Base-by-base conservation (phyloP, 2,888 invertebrate genomes). In the Timandra comae region DNA sequence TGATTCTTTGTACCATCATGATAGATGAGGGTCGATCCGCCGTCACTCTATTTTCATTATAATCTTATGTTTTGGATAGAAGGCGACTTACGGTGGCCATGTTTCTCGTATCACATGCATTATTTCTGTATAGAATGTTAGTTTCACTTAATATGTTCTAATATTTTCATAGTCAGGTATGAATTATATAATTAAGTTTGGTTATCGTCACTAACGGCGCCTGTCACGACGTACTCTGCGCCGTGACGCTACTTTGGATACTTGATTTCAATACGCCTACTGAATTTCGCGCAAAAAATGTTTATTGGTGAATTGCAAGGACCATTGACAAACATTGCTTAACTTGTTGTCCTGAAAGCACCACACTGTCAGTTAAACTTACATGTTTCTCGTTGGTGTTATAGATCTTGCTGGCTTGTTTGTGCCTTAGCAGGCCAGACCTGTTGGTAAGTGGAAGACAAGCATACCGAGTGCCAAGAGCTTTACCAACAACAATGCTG, bases 401-500 rank as follows among this genome's bases (percentile, higher is more conserved):
- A 86, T 90, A 90, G 90, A 89, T 90, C 85, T 89, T 90, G 89
- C 89, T 90, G 89, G 90, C 90, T 89, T 90, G 89, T 89, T 88
- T 90, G 89, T 90, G 89, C 89, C 89, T 90, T 88, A 86, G 86
- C 84, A 89, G 90, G 90, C 90, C 90, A 89, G 90, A 90, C 87
- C 88, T 90, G 85, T 88, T 90, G 90, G 90, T 90, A 90, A 90
- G 90, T 90, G 65, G 73, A 81, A 78, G 74, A 78, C 53, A 60
- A 63, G 57, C 53, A 63, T 66, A 69, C 54, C 62, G 73, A 73
- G 69, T 76, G 80, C 66, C 54, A 62, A 65, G 56, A 66, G 81
- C 82, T 81, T 80, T 63, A 66, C 63, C 66, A 68, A 73, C 73
- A 73, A 67, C 64, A 64, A 74, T 41, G 78, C 79, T 81, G 72